These are phyloP conservation scores for Malthinus flaveolus DNA, from an alignment of 2,888 invertebrate genomes.

Conservation along the genomic window DNA sequence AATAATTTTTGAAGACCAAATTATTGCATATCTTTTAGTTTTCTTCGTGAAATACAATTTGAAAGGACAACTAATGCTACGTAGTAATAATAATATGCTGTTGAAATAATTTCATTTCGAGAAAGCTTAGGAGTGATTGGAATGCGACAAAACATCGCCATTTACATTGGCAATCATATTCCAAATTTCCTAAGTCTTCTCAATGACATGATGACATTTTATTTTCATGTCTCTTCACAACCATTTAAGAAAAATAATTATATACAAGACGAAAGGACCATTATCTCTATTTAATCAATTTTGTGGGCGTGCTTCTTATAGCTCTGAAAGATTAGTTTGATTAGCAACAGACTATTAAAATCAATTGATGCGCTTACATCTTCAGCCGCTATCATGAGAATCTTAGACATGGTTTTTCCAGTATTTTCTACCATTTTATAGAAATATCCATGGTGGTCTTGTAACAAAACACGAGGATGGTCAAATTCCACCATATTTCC, in stretches of 20 bases:
- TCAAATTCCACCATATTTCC: conserved; percentile 74
- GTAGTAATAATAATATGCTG: no score
- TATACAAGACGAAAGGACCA: no score
- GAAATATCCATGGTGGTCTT: conserved; percentile 46
- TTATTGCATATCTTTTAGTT: neutral
- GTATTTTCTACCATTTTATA: conserved; percentile 4
- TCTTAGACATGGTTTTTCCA: neutral
- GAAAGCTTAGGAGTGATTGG: no score
- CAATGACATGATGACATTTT: no score
- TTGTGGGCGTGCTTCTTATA: neutral
- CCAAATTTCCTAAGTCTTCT: no score
- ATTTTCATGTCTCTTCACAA: no score
- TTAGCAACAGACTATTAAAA: neutral
- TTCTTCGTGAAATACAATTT: neutral
- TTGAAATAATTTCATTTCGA: no score
- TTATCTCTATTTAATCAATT: neutral
- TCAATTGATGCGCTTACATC: neutral
- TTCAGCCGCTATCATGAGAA: neutral
- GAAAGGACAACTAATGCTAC: neutral
- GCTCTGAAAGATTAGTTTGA: neutral
- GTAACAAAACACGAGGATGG: conserved; percentile 66
- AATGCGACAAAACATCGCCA: no score
- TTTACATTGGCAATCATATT: no score
- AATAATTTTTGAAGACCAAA: neutral
- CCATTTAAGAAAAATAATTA: no score